These are phyloP conservation scores for Palaemon carinicauda DNA, from an alignment of 1,140 invertebrate genomes.

Conservation along the genomic window DNA sequence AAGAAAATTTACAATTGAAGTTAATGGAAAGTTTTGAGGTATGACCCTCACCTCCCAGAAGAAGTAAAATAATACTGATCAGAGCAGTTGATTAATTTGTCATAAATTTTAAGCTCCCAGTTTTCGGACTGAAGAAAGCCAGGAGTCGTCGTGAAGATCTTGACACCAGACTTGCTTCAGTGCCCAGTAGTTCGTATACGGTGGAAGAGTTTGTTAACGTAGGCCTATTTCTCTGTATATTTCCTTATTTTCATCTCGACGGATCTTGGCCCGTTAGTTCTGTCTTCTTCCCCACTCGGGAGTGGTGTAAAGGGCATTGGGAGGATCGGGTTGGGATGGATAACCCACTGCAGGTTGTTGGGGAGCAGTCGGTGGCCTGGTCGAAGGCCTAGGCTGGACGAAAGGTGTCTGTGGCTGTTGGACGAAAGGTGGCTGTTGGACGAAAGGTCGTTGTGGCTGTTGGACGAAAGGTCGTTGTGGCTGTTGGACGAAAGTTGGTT, in stretches of 20 bases:
- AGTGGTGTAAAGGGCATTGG: background rate
- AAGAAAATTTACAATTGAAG: no score
- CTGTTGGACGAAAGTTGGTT: background rate
- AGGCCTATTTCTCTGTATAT: background rate
- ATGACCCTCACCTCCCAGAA: no score
- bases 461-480: background rate
- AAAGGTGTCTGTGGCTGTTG: background rate
- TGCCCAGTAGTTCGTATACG: background rate
- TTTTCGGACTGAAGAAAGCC: background rate
- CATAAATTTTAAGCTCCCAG: background rate
- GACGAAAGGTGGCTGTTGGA: background rate
- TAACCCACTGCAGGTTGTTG: background rate
- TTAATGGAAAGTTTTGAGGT: no score
- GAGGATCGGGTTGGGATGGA: background rate
- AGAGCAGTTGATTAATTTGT: background rate
- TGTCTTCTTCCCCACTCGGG: background rate
- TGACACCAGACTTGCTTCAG: background rate
- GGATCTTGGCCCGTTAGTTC: background rate
- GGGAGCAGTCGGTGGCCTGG: background rate
- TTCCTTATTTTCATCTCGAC: background rate
- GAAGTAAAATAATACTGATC: background rate
- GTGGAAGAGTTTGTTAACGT: background rate
- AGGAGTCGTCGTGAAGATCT: background rate
- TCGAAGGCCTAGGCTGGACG: no score
- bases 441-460: background rate